Evolutionary conservation across 2,113 vertebrate genomes (phyloP), one percentile per base, ranked within the genome.

Genomic region (Petaurus breviceps): DNA sequence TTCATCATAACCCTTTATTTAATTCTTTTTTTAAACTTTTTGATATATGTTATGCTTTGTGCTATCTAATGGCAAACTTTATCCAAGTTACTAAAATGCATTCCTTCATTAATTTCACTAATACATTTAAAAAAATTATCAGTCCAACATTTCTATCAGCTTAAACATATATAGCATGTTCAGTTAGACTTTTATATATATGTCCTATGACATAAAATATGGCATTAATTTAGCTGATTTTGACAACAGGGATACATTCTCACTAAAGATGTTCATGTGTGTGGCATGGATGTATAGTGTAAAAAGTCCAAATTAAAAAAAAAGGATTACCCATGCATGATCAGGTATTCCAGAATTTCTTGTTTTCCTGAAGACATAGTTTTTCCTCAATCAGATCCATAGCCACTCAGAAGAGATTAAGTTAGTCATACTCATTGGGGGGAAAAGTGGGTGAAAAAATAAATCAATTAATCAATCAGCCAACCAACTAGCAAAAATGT

Each of bases 141-240:
- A 31, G 0, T 91, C 37, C 68, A 93, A 43, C 52, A 51, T 55
- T 12, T 14, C 90, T 46, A 93, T 53, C 0, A 49, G 10, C 43
- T 50, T 24, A 94, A 93, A 61, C 84, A 51, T 31, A n/a, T 19
- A n/a, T 77, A 11, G 61, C 31, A 93, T 25, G 25, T 51, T 47
- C 93, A 97, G 95, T 51, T 77, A 89, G 91, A 94, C 61, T 91
- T 19, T 43, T n/a, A 61, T 90, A 26, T 90, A 26, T 54, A 53
- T 77, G 5, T 16, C 3, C 4, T n/a, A n/a, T 77, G 61, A 77
- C 37, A 77, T n/a, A n/a, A n/a, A 61, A 61, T 61, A 57, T 26
- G 28, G 26, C 28, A 61, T 61, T 61, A 61, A 61, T 61, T 55
- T 61, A 61, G 8, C 28, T 31, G 28, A 61, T 14, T 61, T 61